Base-by-base conservation (phyloP, 2,888 invertebrate genomes). In the Parnassius mnemosyne region DNA sequence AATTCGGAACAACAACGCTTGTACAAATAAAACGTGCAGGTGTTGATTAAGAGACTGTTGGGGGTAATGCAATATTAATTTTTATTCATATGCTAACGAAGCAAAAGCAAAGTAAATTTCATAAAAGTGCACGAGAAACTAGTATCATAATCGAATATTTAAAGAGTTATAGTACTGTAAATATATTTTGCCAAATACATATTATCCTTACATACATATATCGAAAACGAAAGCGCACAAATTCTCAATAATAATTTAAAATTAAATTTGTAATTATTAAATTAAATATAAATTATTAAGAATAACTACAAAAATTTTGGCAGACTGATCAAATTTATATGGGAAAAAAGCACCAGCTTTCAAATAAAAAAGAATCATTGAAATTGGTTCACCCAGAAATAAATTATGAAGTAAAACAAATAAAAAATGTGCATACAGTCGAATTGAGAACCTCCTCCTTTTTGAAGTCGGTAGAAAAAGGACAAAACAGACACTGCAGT, bases 401-500 rank as follows among this genome's bases (percentile, higher is more conserved):
- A 16, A 16, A 1, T 16, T 16, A 16, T 16, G 16, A 16, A 1
- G 16, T 16, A 16, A 16, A 16, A 16, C 16, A 16, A n/a, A n/a
- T 16, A 16, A 16, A 16, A 16, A 16, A 1, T 16, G 1, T 16
- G 16, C 16, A 16, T 16, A 16, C 16, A 16, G 16, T 16, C 16
- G 16, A 16, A 16, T 16, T 16, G 16, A 16, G 1, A 16, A 16
- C 1, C 16, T 16, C 16, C 16, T 16, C 16, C 16, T 16, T 16
- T 16, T 16, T 16, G 1, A 16, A 16, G 16, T 16, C 16, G 16
- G 16, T 16, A 16, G 16, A 85, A 87, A 85, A 80, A 77, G 72
- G 73, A 70, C 80, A 79, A 81, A 79, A 74, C 74, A 74, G 73
- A 75, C 79, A 79, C 83, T 74, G 73, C 77, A 80, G 72, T 78